phyloP scores from a whole-genome alignment of 1,140 invertebrate genomes.

The Druon quercuslanigerum region DNA sequence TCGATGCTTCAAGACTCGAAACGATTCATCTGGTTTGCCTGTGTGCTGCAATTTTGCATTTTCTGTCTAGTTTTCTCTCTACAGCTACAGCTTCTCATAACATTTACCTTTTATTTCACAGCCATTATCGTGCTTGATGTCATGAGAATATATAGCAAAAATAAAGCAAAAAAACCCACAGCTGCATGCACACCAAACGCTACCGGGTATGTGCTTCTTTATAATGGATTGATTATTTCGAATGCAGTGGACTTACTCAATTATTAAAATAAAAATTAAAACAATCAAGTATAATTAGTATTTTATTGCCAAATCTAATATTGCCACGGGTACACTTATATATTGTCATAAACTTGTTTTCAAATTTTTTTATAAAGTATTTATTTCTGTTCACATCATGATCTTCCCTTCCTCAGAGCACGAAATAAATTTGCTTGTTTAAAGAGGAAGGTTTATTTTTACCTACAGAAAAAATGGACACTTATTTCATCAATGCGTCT shows the following conservation, averaged over 20 bases:
- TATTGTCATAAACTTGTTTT: no score
- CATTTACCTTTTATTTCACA: slow-evolving; percentile 48
- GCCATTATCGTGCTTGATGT: slow-evolving; percentile 40
- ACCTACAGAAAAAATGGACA: no score
- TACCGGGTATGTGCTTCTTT: slow-evolving; percentile 44
- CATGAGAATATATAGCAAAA: slow-evolving; percentile 40
- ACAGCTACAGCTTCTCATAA: slow-evolving; percentile 46
- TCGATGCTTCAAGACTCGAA: neutral
- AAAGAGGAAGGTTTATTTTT: no score
- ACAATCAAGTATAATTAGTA: neutral
- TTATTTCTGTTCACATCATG: no score
- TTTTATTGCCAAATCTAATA: neutral
- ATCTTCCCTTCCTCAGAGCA: no score
- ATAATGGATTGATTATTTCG: neutral
- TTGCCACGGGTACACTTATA: neutral
- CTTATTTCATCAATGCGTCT: no score
- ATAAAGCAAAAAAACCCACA: slow-evolving; percentile 46
- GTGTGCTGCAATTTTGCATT: slow-evolving; percentile 49
- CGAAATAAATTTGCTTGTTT: no score
- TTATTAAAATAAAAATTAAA: neutral
- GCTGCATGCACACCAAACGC: slow-evolving; percentile 57
- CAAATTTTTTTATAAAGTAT: no score
- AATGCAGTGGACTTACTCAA: neutral
- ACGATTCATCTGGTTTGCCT: slow-evolving; percentile 32
- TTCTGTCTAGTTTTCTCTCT: slow-evolving; percentile 46